Percentiles rank a stretch among this genome's conserved stretches.
Evolutionary conservation across 2,113 vertebrate species (phyloP).

Genomic region (Alaudala cheleensis): DNA sequence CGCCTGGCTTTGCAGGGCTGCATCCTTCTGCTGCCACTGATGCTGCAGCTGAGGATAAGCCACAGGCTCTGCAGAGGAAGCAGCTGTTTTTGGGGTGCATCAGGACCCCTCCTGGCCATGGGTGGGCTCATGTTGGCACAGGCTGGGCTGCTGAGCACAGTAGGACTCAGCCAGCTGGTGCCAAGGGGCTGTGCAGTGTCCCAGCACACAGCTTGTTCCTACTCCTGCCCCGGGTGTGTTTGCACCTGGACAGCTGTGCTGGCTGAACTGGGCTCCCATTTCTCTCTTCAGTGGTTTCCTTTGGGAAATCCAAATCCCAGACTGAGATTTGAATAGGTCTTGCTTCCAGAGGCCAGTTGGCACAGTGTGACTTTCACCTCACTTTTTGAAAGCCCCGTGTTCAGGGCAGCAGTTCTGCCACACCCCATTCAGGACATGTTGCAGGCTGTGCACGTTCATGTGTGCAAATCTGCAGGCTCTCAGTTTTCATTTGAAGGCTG

Average conservation of each 20-base stretch:
- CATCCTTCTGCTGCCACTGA: background rate
- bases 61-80: background rate
- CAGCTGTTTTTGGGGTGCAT: background rate
- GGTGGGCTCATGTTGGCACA: background rate
- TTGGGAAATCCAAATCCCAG: background rate
- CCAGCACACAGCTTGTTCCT: background rate
- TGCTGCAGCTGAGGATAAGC: slow-evolving; percentile 18
- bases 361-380: background rate
- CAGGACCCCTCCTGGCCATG: background rate
- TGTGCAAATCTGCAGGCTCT: background rate
- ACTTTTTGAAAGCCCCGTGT: rapidly evolving
- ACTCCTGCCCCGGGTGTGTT: rapidly evolving
- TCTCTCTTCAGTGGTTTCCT: background rate
- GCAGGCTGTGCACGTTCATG: rapidly evolving
- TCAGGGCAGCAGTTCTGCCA: background rate
- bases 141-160: background rate
- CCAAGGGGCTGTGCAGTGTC: background rate
- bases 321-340: background rate
- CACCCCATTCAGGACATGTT: rapidly evolving
- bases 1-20: background rate
- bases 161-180: rapidly evolving
- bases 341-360: background rate
- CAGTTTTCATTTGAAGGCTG: background rate
- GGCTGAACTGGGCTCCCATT: background rate
- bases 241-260: background rate